Percentiles rank a stretch among this genome's conserved stretches.
phyloP scores from a whole-genome alignment of 2,888 invertebrate genomes.

The Rhingia rostrata region DNA sequence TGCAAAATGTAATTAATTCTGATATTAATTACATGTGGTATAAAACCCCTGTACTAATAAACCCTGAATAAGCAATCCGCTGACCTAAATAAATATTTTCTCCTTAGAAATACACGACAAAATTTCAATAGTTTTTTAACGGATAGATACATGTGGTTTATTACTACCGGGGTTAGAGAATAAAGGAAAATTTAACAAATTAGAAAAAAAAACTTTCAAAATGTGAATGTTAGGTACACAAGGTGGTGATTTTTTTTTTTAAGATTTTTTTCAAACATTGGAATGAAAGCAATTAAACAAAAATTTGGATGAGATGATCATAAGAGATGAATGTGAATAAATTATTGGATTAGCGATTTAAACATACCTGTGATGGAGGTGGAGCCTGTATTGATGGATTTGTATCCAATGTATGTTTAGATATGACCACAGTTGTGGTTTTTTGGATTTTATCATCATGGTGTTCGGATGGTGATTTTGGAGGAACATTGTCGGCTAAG shows the following conservation, averaged over 20 bases:
- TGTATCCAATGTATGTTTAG: slow-evolving; percentile 92
- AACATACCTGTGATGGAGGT: slow-evolving; percentile 83
- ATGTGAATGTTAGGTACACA: slow-evolving; percentile 51
- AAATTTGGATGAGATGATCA: slow-evolving; percentile 78
- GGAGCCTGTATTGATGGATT: slow-evolving; percentile 80
- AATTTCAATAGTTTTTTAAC: too few relatives aligned
- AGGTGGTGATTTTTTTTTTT: slow-evolving; percentile 30
- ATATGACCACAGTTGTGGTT: slow-evolving; percentile 96
- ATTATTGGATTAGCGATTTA: not conserved
- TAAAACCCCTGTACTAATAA: too few relatives aligned
- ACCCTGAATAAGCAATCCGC: too few relatives aligned
- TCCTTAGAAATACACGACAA: too few relatives aligned
- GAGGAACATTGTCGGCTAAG: slow-evolving; percentile 84
- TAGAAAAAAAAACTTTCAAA: slow-evolving; percentile 37
- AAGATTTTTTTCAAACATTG: slow-evolving; percentile 73
- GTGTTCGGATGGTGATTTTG: slow-evolving; percentile 89
- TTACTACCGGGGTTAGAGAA: not conserved
- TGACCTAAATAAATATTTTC: too few relatives aligned
- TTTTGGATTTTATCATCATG: slow-evolving; percentile 87
- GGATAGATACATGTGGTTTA: too few relatives aligned
- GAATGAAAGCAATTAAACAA: slow-evolving; percentile 75
- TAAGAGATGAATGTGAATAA: slow-evolving; percentile 71
- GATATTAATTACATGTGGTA: too few relatives aligned
- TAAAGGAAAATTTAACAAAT: slow-evolving; percentile 8
- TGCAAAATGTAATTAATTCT: too few relatives aligned